A percentile compares a stretch with the other conserved stretches of the same genome.
Conservation (phyloP, 2,113 vertebrate genomes). For the Tichodroma muraria region DNA sequence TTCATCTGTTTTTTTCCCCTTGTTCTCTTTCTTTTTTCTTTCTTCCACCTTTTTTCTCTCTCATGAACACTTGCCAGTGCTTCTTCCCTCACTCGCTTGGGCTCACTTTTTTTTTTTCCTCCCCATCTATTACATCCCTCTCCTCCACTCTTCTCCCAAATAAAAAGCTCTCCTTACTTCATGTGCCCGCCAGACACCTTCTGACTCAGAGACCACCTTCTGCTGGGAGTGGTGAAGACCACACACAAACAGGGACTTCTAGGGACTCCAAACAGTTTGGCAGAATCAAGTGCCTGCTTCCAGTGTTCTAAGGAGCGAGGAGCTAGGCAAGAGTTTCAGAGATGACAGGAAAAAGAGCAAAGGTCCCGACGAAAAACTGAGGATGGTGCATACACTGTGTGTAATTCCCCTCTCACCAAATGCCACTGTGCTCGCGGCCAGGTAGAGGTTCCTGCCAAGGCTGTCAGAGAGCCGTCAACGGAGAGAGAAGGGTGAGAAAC, state of each 20-base stretch:
- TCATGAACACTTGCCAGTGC: background rate
- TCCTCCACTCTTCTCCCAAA: background rate
- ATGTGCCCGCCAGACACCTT: background rate
- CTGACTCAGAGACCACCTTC: background rate
- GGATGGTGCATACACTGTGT: background rate
- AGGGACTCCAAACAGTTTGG: background rate
- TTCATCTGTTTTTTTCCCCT: background rate
- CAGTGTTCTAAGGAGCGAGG: background rate
- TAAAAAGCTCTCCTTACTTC: constrained; percentile 20
- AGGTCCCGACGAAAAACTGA: background rate
- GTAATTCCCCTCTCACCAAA: background rate
- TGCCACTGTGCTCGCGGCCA: background rate
- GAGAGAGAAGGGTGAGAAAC: background rate
- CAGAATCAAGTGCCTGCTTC: background rate
- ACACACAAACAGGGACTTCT: background rate
- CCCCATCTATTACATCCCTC: background rate
- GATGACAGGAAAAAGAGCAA: background rate
- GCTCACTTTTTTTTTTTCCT: constrained; percentile 1
- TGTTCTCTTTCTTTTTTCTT: background rate
- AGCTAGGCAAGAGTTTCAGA: background rate
- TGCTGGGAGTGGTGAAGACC: background rate
- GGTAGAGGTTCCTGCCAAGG: background rate
- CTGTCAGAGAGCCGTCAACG: background rate
- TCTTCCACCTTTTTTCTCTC: background rate
- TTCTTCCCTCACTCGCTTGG: background rate